Base-by-base conservation (phyloP, 1,140 invertebrate genomes). In the Dinothrombium tinctorium region DNA sequence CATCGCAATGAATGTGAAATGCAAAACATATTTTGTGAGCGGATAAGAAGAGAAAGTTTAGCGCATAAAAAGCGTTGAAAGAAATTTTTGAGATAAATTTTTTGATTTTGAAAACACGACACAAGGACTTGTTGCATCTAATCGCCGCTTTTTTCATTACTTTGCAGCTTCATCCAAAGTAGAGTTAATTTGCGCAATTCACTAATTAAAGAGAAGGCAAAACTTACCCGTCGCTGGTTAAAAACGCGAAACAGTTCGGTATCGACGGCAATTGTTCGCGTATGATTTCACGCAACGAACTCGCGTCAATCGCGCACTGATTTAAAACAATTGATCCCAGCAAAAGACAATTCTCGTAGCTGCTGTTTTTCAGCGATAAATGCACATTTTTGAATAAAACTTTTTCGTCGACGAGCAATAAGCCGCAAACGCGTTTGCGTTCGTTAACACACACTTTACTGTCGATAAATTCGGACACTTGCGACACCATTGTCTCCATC, bases 211-310 rank as follows among this genome's bases (percentile, higher is more conserved):
- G 14, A 17, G n/a, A 39, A 9, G 25, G 15, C 19, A 24, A 4
- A 29, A 43, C 44, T 44, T 53, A 57, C 55, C 53, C 52, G 33
- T 55, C 47, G 43, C 50, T 50, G 15, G 54, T 49, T 14, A 49
- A 48, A 23, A 56, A 54, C 7, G 28, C 47, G 28, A 53, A 57
- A 14, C 28, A 37, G n/a, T 42, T 33, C 11, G 53, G 54, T 25
- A 51, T 28, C 24, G 33, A 40, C 4, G 45, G 37, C n/a, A 49
- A 21, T 43, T 49, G 45, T 2, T 35, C 29, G 23, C 40, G 37
- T 25, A 49, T 43, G 15, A 43, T 20, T 12, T 36, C 22, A 8
- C 48, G 25, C 5, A 49, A 14, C 36, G 47, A 43, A n/a, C 45
- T 41, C 7, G 35, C 8, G 14, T 8, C 33, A 4, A 43, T 26